Conservation (phyloP, 2,888 invertebrate species). For the Caenorhabditis macrosperma region DNA sequence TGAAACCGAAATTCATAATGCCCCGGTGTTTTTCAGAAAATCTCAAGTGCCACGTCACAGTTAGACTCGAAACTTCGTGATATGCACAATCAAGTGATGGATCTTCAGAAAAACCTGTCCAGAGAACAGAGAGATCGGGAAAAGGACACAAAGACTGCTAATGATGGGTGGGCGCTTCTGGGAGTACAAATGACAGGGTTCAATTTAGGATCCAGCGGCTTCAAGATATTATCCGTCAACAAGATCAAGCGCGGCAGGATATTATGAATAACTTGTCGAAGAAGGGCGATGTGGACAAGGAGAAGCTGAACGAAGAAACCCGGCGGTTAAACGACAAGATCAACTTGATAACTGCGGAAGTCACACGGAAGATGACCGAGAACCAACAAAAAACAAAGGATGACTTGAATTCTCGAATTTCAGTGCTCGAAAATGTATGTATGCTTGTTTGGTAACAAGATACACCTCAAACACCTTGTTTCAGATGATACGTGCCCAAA, state of each 20-base stretch:
- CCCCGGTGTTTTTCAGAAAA: conserved; percentile 73
- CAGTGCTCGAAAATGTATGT: conserved; percentile 64
- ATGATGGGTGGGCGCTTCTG: conserved; percentile 63
- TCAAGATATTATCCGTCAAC: conserved; percentile 73
- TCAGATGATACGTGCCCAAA: conserved; percentile 71
- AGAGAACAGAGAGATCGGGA: conserved; percentile 74
- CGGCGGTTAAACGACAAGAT: conserved; percentile 76
- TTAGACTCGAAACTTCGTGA: conserved; percentile 76
- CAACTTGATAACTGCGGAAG: conserved; percentile 74
- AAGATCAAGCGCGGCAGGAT: conserved; percentile 74
- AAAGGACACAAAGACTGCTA: conserved; percentile 65
- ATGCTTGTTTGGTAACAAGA: too few relatives aligned
- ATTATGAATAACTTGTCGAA: conserved; percentile 72
- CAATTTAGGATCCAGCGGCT: conserved; percentile 71
- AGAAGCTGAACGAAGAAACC: conserved; percentile 75
- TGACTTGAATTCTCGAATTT: conserved; percentile 65
- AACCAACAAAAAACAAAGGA: conserved; percentile 72
- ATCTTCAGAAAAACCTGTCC: conserved; percentile 70
- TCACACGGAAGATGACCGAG: conserved; percentile 73
- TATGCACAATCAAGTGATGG: conserved; percentile 75
- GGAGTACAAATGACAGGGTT: background rate
- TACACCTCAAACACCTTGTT: too few relatives aligned
- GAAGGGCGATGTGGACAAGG: conserved; percentile 75
- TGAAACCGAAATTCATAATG: too few relatives aligned
- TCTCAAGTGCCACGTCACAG: conserved; percentile 71